These are phyloP conservation scores for Cepaea hortensis DNA, from an alignment of 2,888 invertebrate genomes.

Conservation along the genomic window DNA sequence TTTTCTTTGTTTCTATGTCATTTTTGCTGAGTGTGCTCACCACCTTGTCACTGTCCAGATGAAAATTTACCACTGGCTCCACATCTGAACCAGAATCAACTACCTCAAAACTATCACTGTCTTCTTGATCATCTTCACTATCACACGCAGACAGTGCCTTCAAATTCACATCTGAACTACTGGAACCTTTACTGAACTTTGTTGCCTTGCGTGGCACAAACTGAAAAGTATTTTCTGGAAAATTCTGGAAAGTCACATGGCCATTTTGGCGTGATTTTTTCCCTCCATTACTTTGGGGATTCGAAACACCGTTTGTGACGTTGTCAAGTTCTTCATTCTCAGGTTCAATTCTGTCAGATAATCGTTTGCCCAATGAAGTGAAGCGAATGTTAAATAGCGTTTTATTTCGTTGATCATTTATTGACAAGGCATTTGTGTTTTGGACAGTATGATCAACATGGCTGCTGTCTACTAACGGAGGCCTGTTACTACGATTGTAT, in stretches of 20 bases:
- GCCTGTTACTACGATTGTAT: neutral
- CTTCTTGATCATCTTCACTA: slow-evolving; percentile 3
- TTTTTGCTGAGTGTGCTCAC: too few species aligned
- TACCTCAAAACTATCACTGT: neutral
- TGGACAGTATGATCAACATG: neutral
- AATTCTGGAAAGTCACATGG: neutral
- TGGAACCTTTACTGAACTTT: slow-evolving; percentile 14
- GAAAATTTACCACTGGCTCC: neutral
- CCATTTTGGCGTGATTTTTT: neutral
- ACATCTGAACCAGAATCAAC: neutral
- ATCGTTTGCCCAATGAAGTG: neutral
- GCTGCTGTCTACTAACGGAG: neutral
- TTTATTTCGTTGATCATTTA: neutral
- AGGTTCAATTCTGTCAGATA: neutral
- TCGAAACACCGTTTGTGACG: neutral
- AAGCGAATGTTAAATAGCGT: neutral
- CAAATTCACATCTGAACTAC: slow-evolving; percentile 11
- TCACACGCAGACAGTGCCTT: neutral
- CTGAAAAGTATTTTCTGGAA: slow-evolving; percentile 2
- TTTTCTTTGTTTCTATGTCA: neutral
- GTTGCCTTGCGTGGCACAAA: slow-evolving; percentile 15
- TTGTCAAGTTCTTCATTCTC: slow-evolving; percentile 4
- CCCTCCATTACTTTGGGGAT: neutral
- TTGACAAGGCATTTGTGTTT: neutral
- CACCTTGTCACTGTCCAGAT: neutral